These are phyloP conservation scores for Pantelozetes paolii DNA, from an alignment of 2,888 invertebrate genomes.

Conservation along the genomic window DNA sequence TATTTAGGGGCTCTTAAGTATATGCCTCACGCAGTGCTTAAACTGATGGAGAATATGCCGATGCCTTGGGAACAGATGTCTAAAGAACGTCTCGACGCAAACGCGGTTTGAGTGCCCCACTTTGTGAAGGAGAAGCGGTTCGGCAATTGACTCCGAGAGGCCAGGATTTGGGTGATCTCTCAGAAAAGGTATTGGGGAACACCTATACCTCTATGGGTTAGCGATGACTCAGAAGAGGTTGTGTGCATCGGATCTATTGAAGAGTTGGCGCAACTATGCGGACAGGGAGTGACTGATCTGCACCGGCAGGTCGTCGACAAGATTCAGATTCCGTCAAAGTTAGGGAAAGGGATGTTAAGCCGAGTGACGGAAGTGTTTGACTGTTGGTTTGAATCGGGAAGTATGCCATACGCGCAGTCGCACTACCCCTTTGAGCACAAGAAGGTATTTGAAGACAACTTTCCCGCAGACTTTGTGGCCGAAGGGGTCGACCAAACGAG, in stretches of 20 bases:
- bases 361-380: conserved; percentile 94
- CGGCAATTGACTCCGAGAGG: conserved; percentile 95
- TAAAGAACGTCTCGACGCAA: neutral
- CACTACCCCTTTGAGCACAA: conserved; percentile 93
- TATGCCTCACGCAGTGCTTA: conserved; percentile 99
- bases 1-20: conserved; percentile 91
- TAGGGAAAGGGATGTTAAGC: conserved; percentile 75
- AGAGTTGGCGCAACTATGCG: conserved; percentile 78
- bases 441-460: conserved; percentile 79
- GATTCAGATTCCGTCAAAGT: conserved; percentile 82
- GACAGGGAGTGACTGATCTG: conserved; percentile 74
- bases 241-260: conserved; percentile 90
- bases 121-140: conserved; percentile 97
- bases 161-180: conserved; percentile 89
- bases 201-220: conserved; percentile 96
- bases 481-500: conserved; percentile 98
- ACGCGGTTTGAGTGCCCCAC: conserved; percentile 81
- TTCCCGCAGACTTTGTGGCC: conserved; percentile 99
- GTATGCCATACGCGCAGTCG: conserved; percentile 96
- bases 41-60: conserved; percentile 98
- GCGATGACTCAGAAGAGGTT: conserved; percentile 83
- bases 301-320: conserved; percentile 92
- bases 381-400: conserved; percentile 99
- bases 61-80: conserved; percentile 99
- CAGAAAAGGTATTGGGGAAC: conserved; percentile 99